Evolutionary conservation across 2,113 vertebrate genomes (phyloP).

Genomic region (Cynoglossus semilaevis): DNA sequence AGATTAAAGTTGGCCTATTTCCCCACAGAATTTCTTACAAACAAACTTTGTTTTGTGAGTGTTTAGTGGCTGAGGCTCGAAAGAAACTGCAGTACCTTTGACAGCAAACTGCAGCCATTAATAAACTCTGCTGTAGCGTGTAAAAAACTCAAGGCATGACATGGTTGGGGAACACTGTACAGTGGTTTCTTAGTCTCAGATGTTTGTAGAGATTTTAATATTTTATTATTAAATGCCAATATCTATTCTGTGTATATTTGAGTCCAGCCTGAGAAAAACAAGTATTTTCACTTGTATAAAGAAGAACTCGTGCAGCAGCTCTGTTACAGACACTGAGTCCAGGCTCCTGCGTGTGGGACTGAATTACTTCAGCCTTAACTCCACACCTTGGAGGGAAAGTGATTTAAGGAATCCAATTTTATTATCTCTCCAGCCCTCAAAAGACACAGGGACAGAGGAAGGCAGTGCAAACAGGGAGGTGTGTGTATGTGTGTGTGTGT

Average conservation of each 20-base stretch:
- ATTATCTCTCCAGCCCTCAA: constrained; percentile 24
- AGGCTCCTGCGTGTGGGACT: neutral
- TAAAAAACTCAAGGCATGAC: no score
- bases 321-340: neutral
- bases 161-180: neutral
- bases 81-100: no score
- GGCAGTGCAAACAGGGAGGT: neutral
- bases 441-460: constrained; percentile 17
- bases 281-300: neutral
- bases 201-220: neutral
- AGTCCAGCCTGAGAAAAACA: neutral
- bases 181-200: neutral
- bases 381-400: constrained; percentile 21
- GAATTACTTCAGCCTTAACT: constrained; percentile 23
- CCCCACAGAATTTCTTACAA: no score
- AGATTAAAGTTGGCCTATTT: no score
- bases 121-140: no score
- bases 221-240: neutral
- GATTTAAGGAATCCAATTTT: constrained; percentile 49
- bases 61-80: no score
- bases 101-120: no score
- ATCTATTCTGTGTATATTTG: neutral
- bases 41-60: no score
- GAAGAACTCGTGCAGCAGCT: neutral
- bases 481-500: neutral